Evolutionary conservation across 2,888 invertebrate genomes (phyloP).

Genomic region (Lordiphosa fenestrarum): DNA sequence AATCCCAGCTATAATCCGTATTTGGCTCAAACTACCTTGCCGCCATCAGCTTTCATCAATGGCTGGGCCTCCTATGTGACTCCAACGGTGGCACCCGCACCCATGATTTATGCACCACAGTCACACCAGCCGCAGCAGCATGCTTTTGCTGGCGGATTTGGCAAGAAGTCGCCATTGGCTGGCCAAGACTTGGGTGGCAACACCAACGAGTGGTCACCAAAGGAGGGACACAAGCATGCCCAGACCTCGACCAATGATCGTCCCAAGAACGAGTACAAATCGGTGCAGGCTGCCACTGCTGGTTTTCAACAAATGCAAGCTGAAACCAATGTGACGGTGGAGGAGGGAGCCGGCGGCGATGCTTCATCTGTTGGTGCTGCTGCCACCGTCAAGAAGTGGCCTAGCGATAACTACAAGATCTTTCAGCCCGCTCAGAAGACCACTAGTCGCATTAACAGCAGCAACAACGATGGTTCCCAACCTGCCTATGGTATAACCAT

Average conservation of each 20-base stretch:
- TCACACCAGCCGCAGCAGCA: neutral
- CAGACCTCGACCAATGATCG: conserved; percentile 21
- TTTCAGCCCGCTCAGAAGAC: conserved; percentile 36
- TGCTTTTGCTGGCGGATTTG: conserved; percentile 7
- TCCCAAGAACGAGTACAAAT: conserved; percentile 38
- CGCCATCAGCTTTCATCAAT: conserved; percentile 66
- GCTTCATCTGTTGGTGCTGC: conserved; percentile 29
- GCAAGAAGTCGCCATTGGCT: conserved; percentile 38
- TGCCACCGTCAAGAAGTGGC: conserved; percentile 48
- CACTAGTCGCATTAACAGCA: conserved; percentile 84
- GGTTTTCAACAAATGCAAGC: conserved; percentile 26
- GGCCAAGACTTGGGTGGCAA: conserved; percentile 6
- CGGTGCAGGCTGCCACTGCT: conserved; percentile 37
- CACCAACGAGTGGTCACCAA: conserved; percentile 26
- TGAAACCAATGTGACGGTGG: conserved; percentile 16
- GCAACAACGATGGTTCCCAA: conserved; percentile 51
- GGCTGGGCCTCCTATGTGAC: conserved; percentile 69
- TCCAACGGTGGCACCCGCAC: conserved; percentile 26
- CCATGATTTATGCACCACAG: conserved; percentile 8
- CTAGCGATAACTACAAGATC: conserved; percentile 43
- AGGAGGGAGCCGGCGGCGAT: conserved; percentile 45
- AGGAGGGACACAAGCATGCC: conserved; percentile 24
- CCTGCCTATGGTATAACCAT: conserved; percentile 69
- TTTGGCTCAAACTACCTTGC: conserved; percentile 44
- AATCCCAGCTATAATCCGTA: conserved; percentile 59